A percentile compares a stretch with the other conserved stretches of the same genome.
Conservation (phyloP, 2,113 vertebrate species). For the Solenodon paradoxus region DNA sequence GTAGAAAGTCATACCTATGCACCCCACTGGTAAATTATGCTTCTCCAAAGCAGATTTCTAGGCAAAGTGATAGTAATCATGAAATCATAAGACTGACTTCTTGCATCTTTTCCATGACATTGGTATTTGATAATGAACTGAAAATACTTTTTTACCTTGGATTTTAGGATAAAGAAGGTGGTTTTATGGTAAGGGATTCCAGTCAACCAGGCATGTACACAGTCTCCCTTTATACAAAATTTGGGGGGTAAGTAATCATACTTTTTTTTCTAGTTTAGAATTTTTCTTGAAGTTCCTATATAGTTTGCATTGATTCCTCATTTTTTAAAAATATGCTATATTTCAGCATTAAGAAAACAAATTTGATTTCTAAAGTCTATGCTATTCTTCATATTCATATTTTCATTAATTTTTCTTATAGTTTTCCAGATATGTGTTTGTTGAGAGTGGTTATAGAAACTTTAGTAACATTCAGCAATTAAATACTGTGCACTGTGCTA, state of each 20-base stretch:
- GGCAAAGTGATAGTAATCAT: background rate
- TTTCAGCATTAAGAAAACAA: background rate
- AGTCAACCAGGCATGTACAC: slow-evolving; percentile 92
- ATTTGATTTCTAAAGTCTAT: slow-evolving; percentile 18
- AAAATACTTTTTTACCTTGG: slow-evolving; percentile 34
- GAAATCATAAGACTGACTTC: background rate
- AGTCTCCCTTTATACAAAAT: slow-evolving; percentile 93
- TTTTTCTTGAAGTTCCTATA: background rate
- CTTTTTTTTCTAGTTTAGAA: background rate
- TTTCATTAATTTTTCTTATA: background rate
- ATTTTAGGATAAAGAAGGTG: slow-evolving; percentile 95
- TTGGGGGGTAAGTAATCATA: slow-evolving; percentile 86
- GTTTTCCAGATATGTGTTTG: background rate
- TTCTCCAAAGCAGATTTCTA: background rate
- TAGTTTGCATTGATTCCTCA: background rate
- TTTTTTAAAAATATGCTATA: background rate
- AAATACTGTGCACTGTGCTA: background rate
- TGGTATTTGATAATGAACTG: background rate
- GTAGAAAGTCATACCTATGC: background rate
- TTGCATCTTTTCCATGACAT: background rate
- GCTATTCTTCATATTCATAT: background rate
- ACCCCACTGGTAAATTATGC: background rate
- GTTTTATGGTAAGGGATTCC: slow-evolving; percentile 95
- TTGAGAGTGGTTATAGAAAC: background rate
- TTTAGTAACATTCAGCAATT: background rate